Conservation (phyloP, 2,888 invertebrate genomes). For the Hyles lineata region DNA sequence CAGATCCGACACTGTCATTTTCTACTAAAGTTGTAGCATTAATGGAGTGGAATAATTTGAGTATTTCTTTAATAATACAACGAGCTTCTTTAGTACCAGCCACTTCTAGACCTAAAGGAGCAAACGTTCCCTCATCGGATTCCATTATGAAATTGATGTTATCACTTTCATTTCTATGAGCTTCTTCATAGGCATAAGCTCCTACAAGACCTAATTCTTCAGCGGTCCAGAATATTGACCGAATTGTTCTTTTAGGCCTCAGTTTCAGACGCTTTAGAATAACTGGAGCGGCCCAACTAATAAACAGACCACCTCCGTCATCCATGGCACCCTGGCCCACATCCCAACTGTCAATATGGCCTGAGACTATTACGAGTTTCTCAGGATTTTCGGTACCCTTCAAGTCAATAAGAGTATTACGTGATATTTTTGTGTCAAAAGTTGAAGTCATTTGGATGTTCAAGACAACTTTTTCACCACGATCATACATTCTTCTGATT, state of each 20-base stretch:
- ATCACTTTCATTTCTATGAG: constrained; percentile 82
- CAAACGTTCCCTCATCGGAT: constrained; percentile 93
- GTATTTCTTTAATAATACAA: constrained; percentile 88
- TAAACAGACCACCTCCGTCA: constrained; percentile 92
- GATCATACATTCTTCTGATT: constrained; percentile 86
- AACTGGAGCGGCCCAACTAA: constrained; percentile 90
- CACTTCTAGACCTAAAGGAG: constrained; percentile 88
- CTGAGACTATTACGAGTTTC: constrained; percentile 89
- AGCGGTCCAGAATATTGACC: constrained; percentile 91
- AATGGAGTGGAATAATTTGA: constrained; percentile 87
- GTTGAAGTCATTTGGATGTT: constrained; percentile 88
- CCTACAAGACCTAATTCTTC: constrained; percentile 91
- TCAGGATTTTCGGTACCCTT: constrained; percentile 78
- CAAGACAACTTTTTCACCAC: constrained; percentile 78
- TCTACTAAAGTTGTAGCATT: constrained; percentile 87
- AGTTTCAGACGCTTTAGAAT: constrained; percentile 87
- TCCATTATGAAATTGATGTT: constrained; percentile 92
- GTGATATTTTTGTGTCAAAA: constrained; percentile 84
- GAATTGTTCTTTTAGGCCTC: constrained; percentile 88
- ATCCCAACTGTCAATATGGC: constrained; percentile 95
- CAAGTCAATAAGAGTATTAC: constrained; percentile 90
- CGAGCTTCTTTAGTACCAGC: constrained; percentile 85
- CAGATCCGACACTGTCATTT: constrained; percentile 87
- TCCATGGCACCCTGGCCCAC: constrained; percentile 95
- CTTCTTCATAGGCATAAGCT: constrained; percentile 86